Evolutionary conservation across 1,140 invertebrate species (phyloP).

Genomic region (Araneus ventricosus): DNA sequence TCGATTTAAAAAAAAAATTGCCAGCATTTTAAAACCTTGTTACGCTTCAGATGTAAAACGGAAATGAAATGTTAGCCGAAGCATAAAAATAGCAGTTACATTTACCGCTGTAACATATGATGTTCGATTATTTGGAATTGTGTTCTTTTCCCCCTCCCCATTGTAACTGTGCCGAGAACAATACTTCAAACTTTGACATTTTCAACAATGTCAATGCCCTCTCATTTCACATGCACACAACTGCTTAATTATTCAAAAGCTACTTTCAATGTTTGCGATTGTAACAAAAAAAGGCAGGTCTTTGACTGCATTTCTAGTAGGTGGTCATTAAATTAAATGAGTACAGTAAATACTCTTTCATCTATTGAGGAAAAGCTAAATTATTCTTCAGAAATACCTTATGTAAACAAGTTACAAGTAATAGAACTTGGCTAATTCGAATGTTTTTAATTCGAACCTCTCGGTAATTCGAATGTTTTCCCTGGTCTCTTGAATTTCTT

Average conservation of each 20-base stretch:
- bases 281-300: background rate
- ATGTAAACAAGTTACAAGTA: too few species aligned
- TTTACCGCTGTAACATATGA: background rate
- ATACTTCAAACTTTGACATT: conserved; percentile 14
- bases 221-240: background rate
- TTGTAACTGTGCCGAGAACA: background rate
- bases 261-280: background rate
- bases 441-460: too few species aligned
- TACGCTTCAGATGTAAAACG: background rate
- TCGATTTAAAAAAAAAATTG: too few species aligned
- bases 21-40: background rate
- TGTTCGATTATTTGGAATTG: background rate
- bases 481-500: too few species aligned
- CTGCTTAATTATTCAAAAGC: background rate
- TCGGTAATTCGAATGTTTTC: too few species aligned
- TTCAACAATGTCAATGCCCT: background rate
- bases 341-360: too few species aligned
- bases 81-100: conserved; percentile 12
- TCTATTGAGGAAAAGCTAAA: too few species aligned
- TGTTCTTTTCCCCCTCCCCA: too few species aligned
- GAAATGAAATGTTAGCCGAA: conserved; percentile 4
- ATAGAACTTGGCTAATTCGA: too few species aligned
- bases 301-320: too few species aligned
- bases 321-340: too few species aligned
- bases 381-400: too few species aligned